Evolutionary conservation across 2,797 vertebrate species (phyloP), one percentile per base, ranked within the genome.

Genomic region (Melanotaenia parkinsoni): DNA sequence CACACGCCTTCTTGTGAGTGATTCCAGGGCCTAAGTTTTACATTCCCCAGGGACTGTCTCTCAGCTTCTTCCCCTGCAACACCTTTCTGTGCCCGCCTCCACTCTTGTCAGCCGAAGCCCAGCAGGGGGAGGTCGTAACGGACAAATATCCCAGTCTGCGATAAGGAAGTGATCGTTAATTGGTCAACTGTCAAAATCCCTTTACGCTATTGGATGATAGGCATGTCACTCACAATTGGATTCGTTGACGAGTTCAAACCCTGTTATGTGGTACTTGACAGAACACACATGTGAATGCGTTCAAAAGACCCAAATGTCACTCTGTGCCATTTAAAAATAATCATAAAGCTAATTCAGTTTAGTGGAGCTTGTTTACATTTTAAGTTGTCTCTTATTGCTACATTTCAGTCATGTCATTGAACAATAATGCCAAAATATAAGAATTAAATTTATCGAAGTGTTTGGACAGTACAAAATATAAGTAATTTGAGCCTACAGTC

Each of bases 11-110:
- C 47, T 61, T 16, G 69, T 2, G 28, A 51, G 20, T 16, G 45
- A 62, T 50, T 45, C 67, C 53, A 1, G 76, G 26, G 32, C 45
- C 12, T 9, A 77, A 85, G 63, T 81, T 79, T 83, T 68, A 86
- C 91, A 91, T 93, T 86, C 88, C 89, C 70, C 5, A 28, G 56
- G 74, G 70, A 40, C 69, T 45, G 43, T 71, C 67, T 63, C 45
- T 18, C 70, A 22, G 75, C 30, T 54, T 6, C 24, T 32, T 26
- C 54, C 20, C 5, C 58, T 11, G 11, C 65, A 74, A 28, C 37
- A 66, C 58, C 59, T 33, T 63, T 37, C 68, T 71, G 72, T 65
- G 71, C 76, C 77, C 80, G 76, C 80, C 79, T 74, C 76, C 51
- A 1, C 12, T n/a, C 40, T 50, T 67, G 58, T 70, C 72, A 51